A percentile compares a stretch with the other conserved stretches of the same genome.
phyloP scores from a whole-genome alignment of 2,888 invertebrate species.

The Ryuthela nishihirai region DNA sequence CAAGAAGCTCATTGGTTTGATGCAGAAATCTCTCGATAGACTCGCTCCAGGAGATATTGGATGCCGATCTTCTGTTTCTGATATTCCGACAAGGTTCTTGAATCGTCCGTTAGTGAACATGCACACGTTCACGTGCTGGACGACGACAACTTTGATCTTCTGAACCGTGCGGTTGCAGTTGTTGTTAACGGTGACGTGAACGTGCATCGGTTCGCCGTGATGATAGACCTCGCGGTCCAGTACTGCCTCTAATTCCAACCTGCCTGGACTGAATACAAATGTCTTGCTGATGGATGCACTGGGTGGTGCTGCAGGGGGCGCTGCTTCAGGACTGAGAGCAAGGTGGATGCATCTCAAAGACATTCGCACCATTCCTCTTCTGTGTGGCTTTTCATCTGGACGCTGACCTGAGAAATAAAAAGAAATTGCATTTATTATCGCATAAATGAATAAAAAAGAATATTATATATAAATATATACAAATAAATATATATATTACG shows the following conservation, averaged over 20 bases:
- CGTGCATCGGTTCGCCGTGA: constrained; percentile 74
- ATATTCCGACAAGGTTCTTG: constrained; percentile 74
- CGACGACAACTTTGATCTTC: constrained; percentile 74
- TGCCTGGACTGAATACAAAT: constrained; percentile 79
- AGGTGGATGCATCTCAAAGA: constrained; percentile 65
- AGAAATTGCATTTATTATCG: too few species aligned
- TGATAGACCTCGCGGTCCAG: constrained; percentile 73
- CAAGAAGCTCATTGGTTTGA: constrained; percentile 19
- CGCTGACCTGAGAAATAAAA: constrained; percentile 62
- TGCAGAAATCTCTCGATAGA: constrained; percentile 31
- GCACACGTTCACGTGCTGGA: constrained; percentile 88
- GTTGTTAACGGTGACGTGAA: constrained; percentile 70
- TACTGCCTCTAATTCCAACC: constrained; percentile 71
- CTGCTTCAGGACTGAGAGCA: constrained; percentile 16
- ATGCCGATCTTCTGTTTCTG: constrained; percentile 28
- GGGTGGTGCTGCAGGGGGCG: constrained; percentile 12
- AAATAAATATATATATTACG: too few species aligned
- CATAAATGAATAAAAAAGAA: too few species aligned
- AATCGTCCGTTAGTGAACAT: constrained; percentile 94
- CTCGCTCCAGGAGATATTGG: constrained; percentile 33
- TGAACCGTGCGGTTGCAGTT: constrained; percentile 79
- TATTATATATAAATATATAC: too few species aligned
- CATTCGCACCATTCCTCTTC: constrained; percentile 76
- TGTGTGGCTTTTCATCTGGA: constrained; percentile 74
- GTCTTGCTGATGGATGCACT: constrained; percentile 61